phyloP scores from a whole-genome alignment of 2,888 invertebrate genomes.

The Hirtodrosophila alboralis region DNA sequence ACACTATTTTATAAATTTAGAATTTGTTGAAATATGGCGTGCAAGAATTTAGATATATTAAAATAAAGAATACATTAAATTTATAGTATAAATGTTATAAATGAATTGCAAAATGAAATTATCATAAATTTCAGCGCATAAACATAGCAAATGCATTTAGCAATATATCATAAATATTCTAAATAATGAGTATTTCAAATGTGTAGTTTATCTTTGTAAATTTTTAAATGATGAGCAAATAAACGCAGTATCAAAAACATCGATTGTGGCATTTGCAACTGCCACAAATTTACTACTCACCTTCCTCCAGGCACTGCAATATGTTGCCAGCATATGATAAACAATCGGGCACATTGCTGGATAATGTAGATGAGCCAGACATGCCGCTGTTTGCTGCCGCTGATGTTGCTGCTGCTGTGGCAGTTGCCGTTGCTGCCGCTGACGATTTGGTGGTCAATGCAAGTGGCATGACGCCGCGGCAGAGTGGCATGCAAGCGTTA shows the following conservation, averaged over 20 bases:
- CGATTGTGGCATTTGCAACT: neutral
- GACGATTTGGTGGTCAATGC: conserved; percentile 84
- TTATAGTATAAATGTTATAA: no score
- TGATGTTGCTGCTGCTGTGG: conserved; percentile 34
- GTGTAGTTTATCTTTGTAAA: no score
- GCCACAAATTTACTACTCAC: conserved; percentile 83
- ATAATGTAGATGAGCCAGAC: conserved; percentile 37
- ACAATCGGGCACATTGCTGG: conserved; percentile 86
- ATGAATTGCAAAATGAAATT: no score
- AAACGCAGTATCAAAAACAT: neutral
- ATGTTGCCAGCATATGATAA: conserved; percentile 93
- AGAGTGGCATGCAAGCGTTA: conserved; percentile 88
- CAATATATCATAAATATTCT: no score
- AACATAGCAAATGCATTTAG: no score
- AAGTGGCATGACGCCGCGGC: conserved; percentile 87
- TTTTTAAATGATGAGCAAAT: no score
- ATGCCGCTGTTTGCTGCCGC: conserved; percentile 26
- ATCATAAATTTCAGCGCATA: no score
- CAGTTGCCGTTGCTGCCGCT: conserved; percentile 31
- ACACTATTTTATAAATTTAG: no score
- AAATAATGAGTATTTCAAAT: no score
- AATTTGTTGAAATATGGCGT: no score
- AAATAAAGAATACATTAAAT: no score
- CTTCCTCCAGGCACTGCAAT: conserved; percentile 94
- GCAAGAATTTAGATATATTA: no score